These are phyloP conservation scores for Heliconius ismenius DNA, from an alignment of 2,888 invertebrate genomes.

Conservation along the genomic window DNA sequence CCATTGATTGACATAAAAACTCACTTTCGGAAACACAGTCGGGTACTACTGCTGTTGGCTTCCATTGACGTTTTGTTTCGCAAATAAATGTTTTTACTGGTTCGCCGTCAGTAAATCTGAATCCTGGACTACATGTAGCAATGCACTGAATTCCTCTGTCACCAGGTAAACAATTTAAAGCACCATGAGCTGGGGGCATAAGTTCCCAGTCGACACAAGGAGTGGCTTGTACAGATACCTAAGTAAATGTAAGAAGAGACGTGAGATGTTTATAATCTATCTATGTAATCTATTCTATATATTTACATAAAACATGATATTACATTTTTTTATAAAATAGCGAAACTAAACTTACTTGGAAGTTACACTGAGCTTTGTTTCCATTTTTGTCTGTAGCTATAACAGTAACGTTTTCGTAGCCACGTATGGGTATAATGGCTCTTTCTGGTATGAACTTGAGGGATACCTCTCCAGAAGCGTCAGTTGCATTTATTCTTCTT, in stretches of 20 bases:
- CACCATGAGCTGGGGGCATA: conserved; percentile 93
- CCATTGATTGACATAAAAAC: conserved; percentile 45
- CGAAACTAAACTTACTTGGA: conserved; percentile 84
- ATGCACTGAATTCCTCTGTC: conserved; percentile 93
- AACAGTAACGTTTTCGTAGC: conserved; percentile 95
- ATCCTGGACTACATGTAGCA: conserved; percentile 94
- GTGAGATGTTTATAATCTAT: neutral
- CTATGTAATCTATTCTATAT: no score
- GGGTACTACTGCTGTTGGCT: conserved; percentile 93
- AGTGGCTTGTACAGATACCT: conserved; percentile 94
- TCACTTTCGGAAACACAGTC: conserved; percentile 96
- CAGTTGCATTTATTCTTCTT: conserved; percentile 90
- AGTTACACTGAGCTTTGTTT: conserved; percentile 94
- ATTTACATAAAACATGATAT: no score
- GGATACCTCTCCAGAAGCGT: conserved; percentile 93
- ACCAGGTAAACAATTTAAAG: conserved; percentile 91
- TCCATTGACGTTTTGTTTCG: conserved; percentile 90
- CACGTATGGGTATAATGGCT: conserved; percentile 91
- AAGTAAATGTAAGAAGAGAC: neutral
- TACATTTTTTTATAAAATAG: neutral
- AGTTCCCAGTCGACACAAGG: conserved; percentile 98
- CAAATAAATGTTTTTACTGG: conserved; percentile 93
- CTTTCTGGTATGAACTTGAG: conserved; percentile 91
- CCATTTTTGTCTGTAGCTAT: conserved; percentile 93
- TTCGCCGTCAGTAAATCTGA: conserved; percentile 94